Evolutionary conservation across 2,888 invertebrate genomes (phyloP), one percentile per base, ranked within the genome.

Genomic region (Cryptus viduatorius): DNA sequence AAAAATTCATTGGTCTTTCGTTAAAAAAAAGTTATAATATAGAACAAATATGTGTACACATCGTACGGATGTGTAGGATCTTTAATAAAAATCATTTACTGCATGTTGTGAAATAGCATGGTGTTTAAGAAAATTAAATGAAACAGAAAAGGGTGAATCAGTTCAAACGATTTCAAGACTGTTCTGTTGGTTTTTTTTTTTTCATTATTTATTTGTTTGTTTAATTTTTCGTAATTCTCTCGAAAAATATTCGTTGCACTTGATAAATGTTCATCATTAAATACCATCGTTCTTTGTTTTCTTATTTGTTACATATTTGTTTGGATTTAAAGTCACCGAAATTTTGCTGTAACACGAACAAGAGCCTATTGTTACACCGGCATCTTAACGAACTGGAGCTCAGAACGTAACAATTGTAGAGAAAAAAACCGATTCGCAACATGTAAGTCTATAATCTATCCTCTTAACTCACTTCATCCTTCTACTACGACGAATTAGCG

Each of bases 291-390:
- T 84, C 48, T 77, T 84, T 81, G 82, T 85, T 91, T 91, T 92
- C 90, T 93, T 93, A 93, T 93, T 93, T 93, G 93, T 93, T 93
- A 91, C 93, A 93, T 93, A 93, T 93, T 93, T 93, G 92, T 93
- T 93, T 92, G 92, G 92, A 91, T 88, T 90, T 92, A 92, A 93
- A 93, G 93, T 92, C 93, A 92, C 90, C 93, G 93, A 93, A 93
- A 93, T 93, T 93, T 93, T 93, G 93, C 93, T 93, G 93, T 93
- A 93, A 93, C 92, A 92, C 93, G 90, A 93, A 93, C 93, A 93
- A 93, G 93, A 93, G 92, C 92, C 91, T 94, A 93, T 93, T 93
- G 93, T 93, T 94, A 92, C 93, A 94, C 87, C 93, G 93, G 89
- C 94, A 93, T 90, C 93, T 94, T 91, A 93, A 94, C 89, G 93